Percentiles rank a stretch among this genome's conserved stretches.
phyloP scores from a whole-genome alignment of 2,113 vertebrate genomes.

The Epinephelus moara region DNA sequence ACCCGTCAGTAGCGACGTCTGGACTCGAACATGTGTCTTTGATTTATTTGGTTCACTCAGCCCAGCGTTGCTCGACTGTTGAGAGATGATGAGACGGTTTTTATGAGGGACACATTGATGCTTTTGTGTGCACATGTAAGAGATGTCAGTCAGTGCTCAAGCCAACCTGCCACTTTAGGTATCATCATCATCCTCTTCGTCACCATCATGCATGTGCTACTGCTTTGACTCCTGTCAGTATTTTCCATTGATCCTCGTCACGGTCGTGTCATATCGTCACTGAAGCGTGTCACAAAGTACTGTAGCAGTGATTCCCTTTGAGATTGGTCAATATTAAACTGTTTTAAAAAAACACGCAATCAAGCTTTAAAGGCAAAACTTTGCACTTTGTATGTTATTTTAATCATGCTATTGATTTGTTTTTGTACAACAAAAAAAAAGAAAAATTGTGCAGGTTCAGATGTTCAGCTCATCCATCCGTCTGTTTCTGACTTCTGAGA shows the following conservation, averaged over 20 bases:
- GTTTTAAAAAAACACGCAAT: constrained; percentile 58
- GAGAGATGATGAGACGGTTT: background rate
- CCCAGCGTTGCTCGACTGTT: background rate
- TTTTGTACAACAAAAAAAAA: constrained; percentile 5
- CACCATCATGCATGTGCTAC: constrained; percentile 38
- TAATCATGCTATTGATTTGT: constrained; percentile 30
- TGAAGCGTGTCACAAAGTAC: constrained; percentile 61
- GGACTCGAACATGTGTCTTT: background rate
- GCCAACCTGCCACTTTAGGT: constrained; percentile 3
- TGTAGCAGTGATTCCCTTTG: constrained; percentile 79
- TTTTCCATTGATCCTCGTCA: background rate
- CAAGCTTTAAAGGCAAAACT: constrained; percentile 72
- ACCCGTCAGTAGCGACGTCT: background rate
- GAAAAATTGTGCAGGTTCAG: constrained; percentile 40
- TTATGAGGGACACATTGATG: background rate
- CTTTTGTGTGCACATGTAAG: background rate
- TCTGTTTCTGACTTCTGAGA: constrained; percentile 47
- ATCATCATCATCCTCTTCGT: background rate
- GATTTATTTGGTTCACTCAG: constrained; percentile 1
- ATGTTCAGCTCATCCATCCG: constrained; percentile 20
- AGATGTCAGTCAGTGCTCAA: background rate
- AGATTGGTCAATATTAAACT: constrained; percentile 53
- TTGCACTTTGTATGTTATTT: constrained; percentile 70
- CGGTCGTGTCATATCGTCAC: background rate
- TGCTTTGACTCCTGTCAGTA: constrained; percentile 13